phyloP scores from a whole-genome alignment of 64 coral and sea anemone species.

The Montipora cactus region DNA sequence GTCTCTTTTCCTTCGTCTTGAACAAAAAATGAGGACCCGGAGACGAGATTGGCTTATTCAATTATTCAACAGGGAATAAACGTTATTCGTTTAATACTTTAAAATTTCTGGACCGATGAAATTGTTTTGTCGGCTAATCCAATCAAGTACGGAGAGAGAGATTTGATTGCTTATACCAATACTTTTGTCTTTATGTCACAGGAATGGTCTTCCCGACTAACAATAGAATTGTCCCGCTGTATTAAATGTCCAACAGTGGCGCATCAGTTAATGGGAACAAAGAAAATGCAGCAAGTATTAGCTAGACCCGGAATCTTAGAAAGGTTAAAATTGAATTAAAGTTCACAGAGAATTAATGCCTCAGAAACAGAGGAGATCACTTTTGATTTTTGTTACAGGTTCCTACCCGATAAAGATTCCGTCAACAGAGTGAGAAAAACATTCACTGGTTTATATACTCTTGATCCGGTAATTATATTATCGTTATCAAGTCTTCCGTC shows the following conservation, averaged over 20 bases:
- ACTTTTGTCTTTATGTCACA: background rate
- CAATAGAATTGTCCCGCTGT: constrained; percentile 68
- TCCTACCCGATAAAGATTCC: constrained; percentile 74
- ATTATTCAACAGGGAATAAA: no score
- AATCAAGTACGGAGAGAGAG: no score
- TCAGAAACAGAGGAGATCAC: background rate
- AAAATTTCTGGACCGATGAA: no score
- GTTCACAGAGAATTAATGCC: background rate
- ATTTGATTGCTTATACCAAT: background rate
- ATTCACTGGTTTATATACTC: constrained; percentile 90
- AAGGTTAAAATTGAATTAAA: constrained; percentile 40
- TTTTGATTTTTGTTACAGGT: constrained; percentile 30
- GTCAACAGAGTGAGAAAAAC: constrained; percentile 77
- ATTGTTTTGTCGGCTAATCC: no score
- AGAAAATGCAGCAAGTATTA: constrained; percentile 86
- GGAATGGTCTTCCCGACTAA: constrained; percentile 81
- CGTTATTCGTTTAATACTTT: no score
- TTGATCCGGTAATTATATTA: constrained; percentile 70
- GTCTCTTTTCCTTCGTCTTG: no score
- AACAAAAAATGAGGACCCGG: no score
- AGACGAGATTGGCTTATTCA: no score
- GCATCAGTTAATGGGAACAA: constrained; percentile 82
- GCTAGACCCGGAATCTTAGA: constrained; percentile 76
- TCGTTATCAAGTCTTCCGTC: background rate
- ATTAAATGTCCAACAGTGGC: constrained; percentile 84